Evolutionary conservation across 1,140 invertebrate genomes (phyloP), one percentile per base, ranked within the genome.

Genomic region (Andrena cerasifolii): DNA sequence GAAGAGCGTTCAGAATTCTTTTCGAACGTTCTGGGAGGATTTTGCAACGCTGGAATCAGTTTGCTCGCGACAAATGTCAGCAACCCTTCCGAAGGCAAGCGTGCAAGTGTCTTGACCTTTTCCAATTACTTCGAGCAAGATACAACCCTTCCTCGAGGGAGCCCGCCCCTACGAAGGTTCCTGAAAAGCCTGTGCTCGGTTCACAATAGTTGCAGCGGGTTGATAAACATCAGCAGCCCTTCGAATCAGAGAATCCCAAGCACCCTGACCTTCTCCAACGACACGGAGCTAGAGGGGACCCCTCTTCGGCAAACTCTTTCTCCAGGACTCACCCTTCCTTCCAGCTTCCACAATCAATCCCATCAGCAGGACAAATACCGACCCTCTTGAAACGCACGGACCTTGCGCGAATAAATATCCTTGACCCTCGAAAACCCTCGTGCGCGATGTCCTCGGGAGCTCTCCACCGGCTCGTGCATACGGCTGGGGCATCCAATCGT

Each of bases 181-280:
- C 43, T 3, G 5, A 26, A 33, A 58, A 45, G 24, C 40, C 53
- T 24, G 7, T 18, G 10, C 14, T 2, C 31, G 36, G 58, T 45
- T 58, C 67, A 43, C 66, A 36, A 43, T 56, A 36, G 33, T 21
- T 18, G 24, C 43, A 21, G 16, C 51, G 5, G 36, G 49, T n/a
- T 51, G 49, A 54, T 26, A 61, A 71, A 61, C 68, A 61, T n/a
- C 54, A 28, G n/a, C 54, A 12, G 4, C 54, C 68, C 40, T 71
- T 71, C 61, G 28, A 71, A 71, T 71, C 68, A 8, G 40, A 26
- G 54, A 59, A 59, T 61, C 68, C 56, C 28, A 5, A 8, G 18
- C 21, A n/a, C 31, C 70, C 43, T 61, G 70, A 61, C 70, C 70
- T 72, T 51, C 56, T 72, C 24, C 56, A 72, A 72, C 56, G 43